phyloP scores from a whole-genome alignment of 2,888 invertebrate species.

The Hypomecis atomaria region DNA sequence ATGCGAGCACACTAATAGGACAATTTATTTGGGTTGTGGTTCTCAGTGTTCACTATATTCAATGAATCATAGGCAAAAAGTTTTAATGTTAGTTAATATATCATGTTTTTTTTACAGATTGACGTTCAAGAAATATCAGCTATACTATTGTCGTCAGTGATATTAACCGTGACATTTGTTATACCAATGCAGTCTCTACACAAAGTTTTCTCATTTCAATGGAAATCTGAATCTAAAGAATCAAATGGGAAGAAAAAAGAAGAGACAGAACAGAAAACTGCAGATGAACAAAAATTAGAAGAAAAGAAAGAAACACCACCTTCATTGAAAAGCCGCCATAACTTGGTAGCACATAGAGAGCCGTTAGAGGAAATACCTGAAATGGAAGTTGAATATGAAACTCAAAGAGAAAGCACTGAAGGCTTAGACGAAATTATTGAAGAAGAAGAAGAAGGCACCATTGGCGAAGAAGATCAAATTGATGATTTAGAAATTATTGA shows the following conservation, averaged over 20 bases:
- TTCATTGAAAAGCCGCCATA: conserved; percentile 56
- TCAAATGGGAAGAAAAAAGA: conserved; percentile 40
- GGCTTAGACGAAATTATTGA: conserved; percentile 75
- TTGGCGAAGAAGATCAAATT: conserved; percentile 56
- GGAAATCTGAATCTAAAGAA: conserved; percentile 44
- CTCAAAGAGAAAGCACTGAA: conserved; percentile 66
- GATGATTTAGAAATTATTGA: conserved; percentile 72
- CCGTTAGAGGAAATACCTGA: conserved; percentile 78
- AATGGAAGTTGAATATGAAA: conserved; percentile 73
- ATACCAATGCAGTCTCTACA: conserved; percentile 86
- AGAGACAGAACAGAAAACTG: conserved; percentile 37
- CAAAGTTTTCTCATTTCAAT: conserved; percentile 60
- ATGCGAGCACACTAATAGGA: no score
- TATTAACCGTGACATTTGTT: conserved; percentile 86
- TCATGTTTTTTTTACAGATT: conserved; percentile 71
- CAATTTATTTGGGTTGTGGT: no score
- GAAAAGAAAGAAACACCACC: conserved; percentile 51
- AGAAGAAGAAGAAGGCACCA: conserved; percentile 76
- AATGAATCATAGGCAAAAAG: no score
- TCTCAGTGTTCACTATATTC: no score
- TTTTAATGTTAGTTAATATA: neutral
- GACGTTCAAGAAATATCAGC: conserved; percentile 81
- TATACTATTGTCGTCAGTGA: conserved; percentile 79
- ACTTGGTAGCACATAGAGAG: conserved; percentile 74
- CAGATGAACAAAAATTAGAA: conserved; percentile 47